Base-by-base conservation (phyloP, 2,888 invertebrate species). In the Lymantria dispar region DNA sequence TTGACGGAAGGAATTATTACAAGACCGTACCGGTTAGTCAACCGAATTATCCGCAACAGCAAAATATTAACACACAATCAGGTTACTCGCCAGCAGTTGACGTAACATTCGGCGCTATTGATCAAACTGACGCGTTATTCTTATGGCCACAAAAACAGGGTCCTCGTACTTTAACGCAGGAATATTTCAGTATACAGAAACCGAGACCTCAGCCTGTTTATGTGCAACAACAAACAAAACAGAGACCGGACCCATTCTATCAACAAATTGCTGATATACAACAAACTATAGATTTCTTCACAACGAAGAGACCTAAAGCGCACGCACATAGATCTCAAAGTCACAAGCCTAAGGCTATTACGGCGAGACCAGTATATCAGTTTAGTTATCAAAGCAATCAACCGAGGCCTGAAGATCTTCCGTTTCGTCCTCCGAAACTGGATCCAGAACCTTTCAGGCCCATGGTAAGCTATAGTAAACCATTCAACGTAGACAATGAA, bases 331-430 rank as follows among this genome's bases (percentile, higher is more conserved):
- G 87, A 56, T 78, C 78, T 14, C 81, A 86, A 52, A 68, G 75
- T 15, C 87, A 85, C 68, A 88, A 93, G 70, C 87, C 92, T 8
- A 93, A 93, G 70, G 82, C 92, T 10, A 81, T 86, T 12, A 83
- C 92, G 46, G 76, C 92, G 0, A 93, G 94, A 70, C 94, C 95
- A 0, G 83, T 87, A 3, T 96, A 95, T 73, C 95, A 96, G 72
- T 96, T 94, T 74, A 95, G 94, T 68, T 96, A 94, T 71, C 94
- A 96, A 72, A 92, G 94, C 0, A 40, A 40, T 40, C 91, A 93
- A 9, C 80, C 79, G 22, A 83, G 90, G 58, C 90, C 85, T 8
- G 91, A 92, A 38, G 87, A 90, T 43, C 62, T 84, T 15, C 83
- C 85, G 3, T 91, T 92, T 80, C 77, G 92, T 39, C 92, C 91